A percentile compares a stretch with the other conserved stretches of the same genome.
phyloP scores from a whole-genome alignment of 2,888 invertebrate genomes.

The Cyclophora punctaria region DNA sequence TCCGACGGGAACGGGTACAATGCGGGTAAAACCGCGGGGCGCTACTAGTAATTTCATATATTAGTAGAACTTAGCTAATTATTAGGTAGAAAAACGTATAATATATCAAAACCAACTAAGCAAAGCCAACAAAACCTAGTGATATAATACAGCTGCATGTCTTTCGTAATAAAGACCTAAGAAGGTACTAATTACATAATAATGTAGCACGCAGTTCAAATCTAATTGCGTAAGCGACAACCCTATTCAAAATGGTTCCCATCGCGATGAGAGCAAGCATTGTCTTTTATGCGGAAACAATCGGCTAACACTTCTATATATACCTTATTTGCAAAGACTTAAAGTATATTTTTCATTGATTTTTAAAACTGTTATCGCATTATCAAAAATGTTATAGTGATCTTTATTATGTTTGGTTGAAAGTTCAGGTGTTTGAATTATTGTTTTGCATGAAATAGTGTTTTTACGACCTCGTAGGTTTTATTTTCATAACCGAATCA shows the following conservation, averaged over 20 bases:
- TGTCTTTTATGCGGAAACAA: conserved; percentile 53
- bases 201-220: conserved; percentile 7
- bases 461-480: too few species aligned
- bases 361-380: conserved; percentile 1
- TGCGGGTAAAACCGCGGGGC: too few species aligned
- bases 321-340: neutral
- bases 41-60: too few species aligned
- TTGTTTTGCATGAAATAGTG: too few species aligned
- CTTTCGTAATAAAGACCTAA: neutral
- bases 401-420: conserved; percentile 1
- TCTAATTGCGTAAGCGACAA: conserved; percentile 23
- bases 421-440: too few species aligned
- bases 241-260: conserved; percentile 47
- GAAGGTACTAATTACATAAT: conserved; percentile 8
- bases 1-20: too few species aligned
- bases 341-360: conserved; percentile 3
- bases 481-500: too few species aligned
- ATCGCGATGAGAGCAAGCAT: conserved; percentile 56
- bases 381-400: conserved; percentile 2
- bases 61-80: neutral
- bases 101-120: neutral
- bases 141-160: neutral
- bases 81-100: neutral
- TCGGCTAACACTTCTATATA: conserved; percentile 6
- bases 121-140: neutral